Evolutionary conservation across 2,113 vertebrate species (phyloP).

Genomic region (Astur gentilis): DNA sequence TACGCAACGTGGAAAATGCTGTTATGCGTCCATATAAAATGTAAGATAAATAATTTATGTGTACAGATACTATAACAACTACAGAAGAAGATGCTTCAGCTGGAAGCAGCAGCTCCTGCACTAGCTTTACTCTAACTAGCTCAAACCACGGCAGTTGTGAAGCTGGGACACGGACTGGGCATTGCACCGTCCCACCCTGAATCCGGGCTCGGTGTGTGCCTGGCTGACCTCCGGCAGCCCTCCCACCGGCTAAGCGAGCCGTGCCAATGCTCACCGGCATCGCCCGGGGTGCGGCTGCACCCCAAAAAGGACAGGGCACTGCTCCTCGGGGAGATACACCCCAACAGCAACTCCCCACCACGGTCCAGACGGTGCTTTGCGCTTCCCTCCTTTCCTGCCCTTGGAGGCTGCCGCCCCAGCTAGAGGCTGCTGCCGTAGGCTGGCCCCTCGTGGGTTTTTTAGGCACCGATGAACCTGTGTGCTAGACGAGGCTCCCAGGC

Average conservation of each 20-base stretch:
- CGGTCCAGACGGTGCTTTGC: not conserved
- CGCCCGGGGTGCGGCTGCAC: not conserved
- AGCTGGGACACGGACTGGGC: not conserved
- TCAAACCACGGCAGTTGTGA: fast-evolving
- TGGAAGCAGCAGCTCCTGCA: not conserved
- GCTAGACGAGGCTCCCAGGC: not conserved
- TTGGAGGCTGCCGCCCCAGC: not conserved
- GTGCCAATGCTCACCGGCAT: fast-evolving
- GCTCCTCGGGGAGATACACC: not conserved
- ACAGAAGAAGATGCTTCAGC: not conserved
- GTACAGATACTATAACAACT: not conserved
- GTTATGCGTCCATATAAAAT: not conserved
- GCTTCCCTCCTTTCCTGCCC: not conserved
- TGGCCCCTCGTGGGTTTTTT: not conserved
- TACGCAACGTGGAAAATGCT: not conserved
- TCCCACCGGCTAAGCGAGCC: fast-evolving
- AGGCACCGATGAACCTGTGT: not conserved
- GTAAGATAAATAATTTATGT: not conserved
- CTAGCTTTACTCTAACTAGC: not conserved
- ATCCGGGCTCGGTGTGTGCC: fast-evolving
- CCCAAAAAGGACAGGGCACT: not conserved
- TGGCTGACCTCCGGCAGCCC: not conserved
- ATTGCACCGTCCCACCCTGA: not conserved
- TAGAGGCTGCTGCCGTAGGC: not conserved
- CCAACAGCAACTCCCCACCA: not conserved